Evolutionary conservation across 2,888 invertebrate species (phyloP), one percentile per base, ranked within the genome.

Genomic region (Drosophila atripex): DNA sequence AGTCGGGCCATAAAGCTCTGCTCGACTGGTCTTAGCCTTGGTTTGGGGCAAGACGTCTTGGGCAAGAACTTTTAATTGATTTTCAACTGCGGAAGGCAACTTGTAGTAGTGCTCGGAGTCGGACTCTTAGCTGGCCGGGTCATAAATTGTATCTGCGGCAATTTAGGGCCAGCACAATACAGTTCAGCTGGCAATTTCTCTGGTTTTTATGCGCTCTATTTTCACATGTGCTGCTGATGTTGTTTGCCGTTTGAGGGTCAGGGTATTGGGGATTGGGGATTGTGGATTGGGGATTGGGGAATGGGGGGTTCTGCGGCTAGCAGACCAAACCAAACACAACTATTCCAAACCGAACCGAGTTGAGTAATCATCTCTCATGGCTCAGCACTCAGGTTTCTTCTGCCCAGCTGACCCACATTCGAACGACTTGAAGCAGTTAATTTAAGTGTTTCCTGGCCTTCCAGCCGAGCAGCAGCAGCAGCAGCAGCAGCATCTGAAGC

Each of bases 31-130:
- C 12, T 21, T 43, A 21, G 43, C 79, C 71, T 82, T 65, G 83
- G 57, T 52, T 52, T 25, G 21, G 59, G 46, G 51, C 60, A 30
- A 46, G 69, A 43, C 71, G 73, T 80, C 77, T 86, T 80, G 63
- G 68, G 75, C 87, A 85, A 76, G 82, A 82, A 82, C 86, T 83
- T 83, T 83, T 83, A 83, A 83, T 83, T 83, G 82, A 83, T 83
- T 83, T 73, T 82, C 79, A 71, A 85, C 64, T 59, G 75, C 78
- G 73, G 49, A 52, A 59, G 70, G 63, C 49, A 71, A 52, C 54
- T 68, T 49, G 59, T 30, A 52, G 52, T 68, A 43, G 59, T 30
- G 60, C 53, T 57, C 58, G 61, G 46, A 78, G 49, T 58, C 46
- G 65, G 65, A 72, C 78, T 75, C 78, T 68, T 80, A 83, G 58